A percentile compares a stretch with the other conserved stretches of the same genome.
phyloP scores from a whole-genome alignment of 2,888 invertebrate genomes.

The Drosophila buzzatii region DNA sequence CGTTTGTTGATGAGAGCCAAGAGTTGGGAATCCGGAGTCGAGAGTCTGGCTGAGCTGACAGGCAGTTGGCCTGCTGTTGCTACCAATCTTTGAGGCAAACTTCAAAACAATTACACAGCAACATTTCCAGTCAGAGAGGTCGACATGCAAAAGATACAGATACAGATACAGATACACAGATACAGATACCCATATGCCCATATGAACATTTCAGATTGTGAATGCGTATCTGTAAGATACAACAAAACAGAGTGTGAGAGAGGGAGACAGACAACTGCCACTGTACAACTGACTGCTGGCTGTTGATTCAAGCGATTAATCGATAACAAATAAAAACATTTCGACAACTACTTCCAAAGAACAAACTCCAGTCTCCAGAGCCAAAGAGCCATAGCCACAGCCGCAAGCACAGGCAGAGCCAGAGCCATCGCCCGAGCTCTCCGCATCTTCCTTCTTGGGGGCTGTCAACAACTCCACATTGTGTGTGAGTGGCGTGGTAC shows the following conservation, averaged over 20 bases:
- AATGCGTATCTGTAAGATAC: constrained; percentile 41
- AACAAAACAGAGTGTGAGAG: background rate
- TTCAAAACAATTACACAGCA: constrained; percentile 81
- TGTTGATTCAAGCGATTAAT: constrained; percentile 79
- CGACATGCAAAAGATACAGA: constrained; percentile 55
- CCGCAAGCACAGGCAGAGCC: background rate
- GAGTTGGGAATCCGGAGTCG: constrained; percentile 6
- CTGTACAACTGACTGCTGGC: constrained; percentile 54
- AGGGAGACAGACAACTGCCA: constrained; percentile 48
- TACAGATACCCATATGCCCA: constrained; percentile 8
- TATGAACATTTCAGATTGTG: constrained; percentile 3
- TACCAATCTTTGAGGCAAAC: constrained; percentile 77
- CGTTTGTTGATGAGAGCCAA: background rate
- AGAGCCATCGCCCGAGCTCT: background rate
- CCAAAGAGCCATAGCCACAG: constrained; percentile 9
- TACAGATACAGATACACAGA: constrained; percentile 30
- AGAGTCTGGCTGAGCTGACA: constrained; percentile 59
- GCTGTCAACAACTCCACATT: constrained; percentile 78
- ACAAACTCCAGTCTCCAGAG: constrained; percentile 36
- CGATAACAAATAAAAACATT: constrained; percentile 81
- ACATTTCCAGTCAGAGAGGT: constrained; percentile 61
- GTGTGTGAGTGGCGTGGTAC: constrained; percentile 78
- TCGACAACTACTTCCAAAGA: constrained; percentile 80
- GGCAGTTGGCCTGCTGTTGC: constrained; percentile 69
- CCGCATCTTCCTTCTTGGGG: constrained; percentile 22